Evolutionary conservation across 1,140 invertebrate genomes (phyloP), one percentile per base, ranked within the genome.

Genomic region (Sipha flava): DNA sequence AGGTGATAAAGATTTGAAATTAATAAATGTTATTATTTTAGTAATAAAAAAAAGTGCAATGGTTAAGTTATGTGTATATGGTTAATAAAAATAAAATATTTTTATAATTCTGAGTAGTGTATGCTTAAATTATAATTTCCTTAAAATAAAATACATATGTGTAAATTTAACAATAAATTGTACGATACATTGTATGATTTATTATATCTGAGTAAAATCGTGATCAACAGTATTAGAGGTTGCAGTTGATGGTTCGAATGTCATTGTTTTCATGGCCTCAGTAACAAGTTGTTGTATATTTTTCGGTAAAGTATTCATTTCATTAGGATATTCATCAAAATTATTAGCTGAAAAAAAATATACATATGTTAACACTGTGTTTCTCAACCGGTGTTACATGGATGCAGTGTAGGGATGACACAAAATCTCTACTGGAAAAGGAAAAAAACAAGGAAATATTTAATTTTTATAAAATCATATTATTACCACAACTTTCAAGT

Each of bases 241-340:
- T 18, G n/a, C 26, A 3, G 12, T 72, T 14, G 31, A 75, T 1
- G 70, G 37, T 16, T 75, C 47, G 10, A 31, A 23, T 2, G 29
- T 29, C 14, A 57, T 59, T 40, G 47, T 43, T 57, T 77, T 29
- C 34, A 77, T 29, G 43, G 73, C 73, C 5, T 77, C 49, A 43
- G 49, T 29, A 43, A 77, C 73, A 43, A 77, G 73, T 57, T 77
- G 52, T 37, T 77, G 73, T 12, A 77, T 26, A 59, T 77, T 77
- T 40, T 18, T 57, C 59, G 73, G 73, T 40, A 77, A 18, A 18
- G 49, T 77, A 43, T 57, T 77, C 34, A 77, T 31, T 57, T 77
- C 73, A 40, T 77, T 77, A 31, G 73, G 73, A 77, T 40, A 77
- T 10, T 77, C 21, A 43, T 77, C 73, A 16, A 77, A 77, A 77